Evolutionary conservation across 2,113 vertebrate genomes (phyloP).

Genomic region (Neolamprologus variostigma): DNA sequence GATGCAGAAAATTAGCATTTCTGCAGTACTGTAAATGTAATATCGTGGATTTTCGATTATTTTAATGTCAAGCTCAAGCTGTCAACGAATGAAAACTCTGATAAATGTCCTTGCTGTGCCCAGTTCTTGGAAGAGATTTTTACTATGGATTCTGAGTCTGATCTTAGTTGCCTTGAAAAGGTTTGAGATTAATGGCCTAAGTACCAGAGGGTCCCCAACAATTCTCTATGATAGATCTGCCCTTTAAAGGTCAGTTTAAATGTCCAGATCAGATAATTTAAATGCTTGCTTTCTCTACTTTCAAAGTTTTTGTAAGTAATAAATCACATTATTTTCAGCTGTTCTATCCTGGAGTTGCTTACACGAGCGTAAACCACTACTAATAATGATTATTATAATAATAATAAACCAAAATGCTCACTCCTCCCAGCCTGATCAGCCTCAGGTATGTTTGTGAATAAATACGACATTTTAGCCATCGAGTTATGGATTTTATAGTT

Average conservation of each 20-base stretch:
- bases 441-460: not conserved
- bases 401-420: not conserved
- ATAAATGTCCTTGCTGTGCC: not conserved
- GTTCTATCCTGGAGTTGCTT: not conserved
- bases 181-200: not conserved
- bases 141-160: not conserved
- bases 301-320: not conserved
- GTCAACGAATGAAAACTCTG: not conserved
- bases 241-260: not conserved
- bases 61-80: not conserved
- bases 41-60: not conserved
- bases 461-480: not conserved
- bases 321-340: not conserved
- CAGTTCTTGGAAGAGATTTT: not conserved
- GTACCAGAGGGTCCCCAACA: not conserved
- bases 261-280: not conserved
- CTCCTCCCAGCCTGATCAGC: not conserved
- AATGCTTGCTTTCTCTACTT: not conserved
- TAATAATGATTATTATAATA: not conserved
- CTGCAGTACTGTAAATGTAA: not conserved
- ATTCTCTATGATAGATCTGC: not conserved
- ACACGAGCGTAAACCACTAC: not conserved
- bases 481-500: not conserved
- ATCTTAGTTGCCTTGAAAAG: not conserved
- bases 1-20: not conserved